Evolutionary conservation across 2,888 invertebrate species (phyloP).

Genomic region (Machimus atricapillus): DNA sequence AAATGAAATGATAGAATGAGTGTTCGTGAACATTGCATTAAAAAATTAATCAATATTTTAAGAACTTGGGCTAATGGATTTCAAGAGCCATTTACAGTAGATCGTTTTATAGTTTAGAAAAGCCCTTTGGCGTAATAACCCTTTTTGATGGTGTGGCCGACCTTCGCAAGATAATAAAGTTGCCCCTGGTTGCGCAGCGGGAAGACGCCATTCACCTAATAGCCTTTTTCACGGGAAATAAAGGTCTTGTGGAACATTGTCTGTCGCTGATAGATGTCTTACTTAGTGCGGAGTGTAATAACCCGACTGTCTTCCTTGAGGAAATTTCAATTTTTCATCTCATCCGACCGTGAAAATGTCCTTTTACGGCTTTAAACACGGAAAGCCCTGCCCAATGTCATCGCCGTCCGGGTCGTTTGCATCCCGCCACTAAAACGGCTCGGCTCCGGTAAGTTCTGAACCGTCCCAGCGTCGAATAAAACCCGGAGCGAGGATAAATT

Average conservation of each 20-base stretch:
- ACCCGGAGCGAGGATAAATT: background rate
- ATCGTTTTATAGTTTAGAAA: background rate
- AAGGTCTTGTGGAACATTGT: background rate
- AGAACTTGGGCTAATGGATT: background rate
- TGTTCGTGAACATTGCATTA: no score
- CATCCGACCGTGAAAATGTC: background rate
- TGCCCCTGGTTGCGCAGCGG: background rate
- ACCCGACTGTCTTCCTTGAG: background rate
- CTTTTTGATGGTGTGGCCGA: background rate
- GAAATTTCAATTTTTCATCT: conserved; percentile 5
- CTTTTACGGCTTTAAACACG: background rate
- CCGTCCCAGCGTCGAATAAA: background rate
- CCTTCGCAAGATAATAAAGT: background rate
- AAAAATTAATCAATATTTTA: background rate
- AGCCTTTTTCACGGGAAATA: background rate
- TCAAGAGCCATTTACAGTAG: background rate
- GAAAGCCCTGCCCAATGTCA: background rate
- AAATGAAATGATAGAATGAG: background rate
- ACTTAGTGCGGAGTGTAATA: background rate
- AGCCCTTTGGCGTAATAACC: background rate
- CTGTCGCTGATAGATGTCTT: background rate
- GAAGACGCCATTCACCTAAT: background rate
- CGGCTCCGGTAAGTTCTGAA: background rate
- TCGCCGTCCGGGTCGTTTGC: background rate
- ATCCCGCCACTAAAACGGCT: background rate